Evolutionary conservation across 2,888 invertebrate species (phyloP), one percentile per base, ranked within the genome.

Genomic region (Leucophenga montana): DNA sequence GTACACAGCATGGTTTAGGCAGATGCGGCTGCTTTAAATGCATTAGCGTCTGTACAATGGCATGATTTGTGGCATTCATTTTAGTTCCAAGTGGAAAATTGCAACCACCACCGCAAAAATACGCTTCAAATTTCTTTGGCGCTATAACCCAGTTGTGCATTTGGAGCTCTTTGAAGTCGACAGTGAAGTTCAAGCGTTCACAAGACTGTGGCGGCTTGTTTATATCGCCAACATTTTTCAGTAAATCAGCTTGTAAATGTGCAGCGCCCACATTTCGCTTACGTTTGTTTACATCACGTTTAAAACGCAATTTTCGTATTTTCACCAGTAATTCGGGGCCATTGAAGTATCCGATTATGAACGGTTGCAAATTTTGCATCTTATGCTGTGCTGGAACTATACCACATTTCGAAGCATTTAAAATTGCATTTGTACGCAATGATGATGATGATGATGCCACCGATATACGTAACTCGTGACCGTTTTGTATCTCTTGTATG

Each of bases 71-170:
- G 20, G 97, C 97, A 89, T 97, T 97, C 93, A 97, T 95, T 87
- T 95, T 94, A 4, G 95, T 94, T 85, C 95, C 95, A 70, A 97
- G 89, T 0, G 98, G 97, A 86, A 97, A 97, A 87, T 95, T 95
- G 85, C 98, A 98, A 85, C 95, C 95, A 0, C 98, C 98, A 75
- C 94, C 93, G 89, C 98, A 98, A 86, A 95, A 97, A 88, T 94
- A 97, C 0, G 97, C 97, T 59, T 95, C 94, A 86, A 97, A 98
- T 27, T 97, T 97, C 82, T 95, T 95, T 13, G 98, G 98, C 2
- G 97, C 97, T 77, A 98, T 97, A 75, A 98, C 96, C 96, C 97
- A 97, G 86, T 97, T 95, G 93, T 95, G 93, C 95, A 95, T 95
- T 79, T 94, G 92, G 71, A 95, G 90, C 86, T 95, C 95, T 83